Evolutionary conservation across 2,113 vertebrate species (phyloP).

Genomic region (Bubo scandiacus): DNA sequence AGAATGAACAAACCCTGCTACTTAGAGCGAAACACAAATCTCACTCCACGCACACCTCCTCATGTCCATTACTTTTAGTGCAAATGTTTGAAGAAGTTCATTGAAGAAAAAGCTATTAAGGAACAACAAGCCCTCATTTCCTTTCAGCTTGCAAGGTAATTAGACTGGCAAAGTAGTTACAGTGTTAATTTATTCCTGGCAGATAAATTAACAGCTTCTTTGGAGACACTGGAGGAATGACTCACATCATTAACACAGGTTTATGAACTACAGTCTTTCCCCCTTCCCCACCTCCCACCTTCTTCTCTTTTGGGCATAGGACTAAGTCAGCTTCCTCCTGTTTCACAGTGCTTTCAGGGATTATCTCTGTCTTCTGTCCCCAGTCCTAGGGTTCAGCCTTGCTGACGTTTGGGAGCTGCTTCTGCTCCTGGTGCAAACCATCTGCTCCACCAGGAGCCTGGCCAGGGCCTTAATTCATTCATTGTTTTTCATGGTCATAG

Average conservation of each 20-base stretch:
- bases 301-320: neutral
- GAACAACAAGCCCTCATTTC: constrained; percentile 41
- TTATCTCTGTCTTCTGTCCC: neutral
- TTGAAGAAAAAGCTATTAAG: constrained; percentile 33
- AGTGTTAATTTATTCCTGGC: constrained; percentile 57
- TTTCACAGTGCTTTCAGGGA: neutral
- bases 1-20: neutral
- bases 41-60: neutral
- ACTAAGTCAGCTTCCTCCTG: neutral
- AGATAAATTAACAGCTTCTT: constrained; percentile 37
- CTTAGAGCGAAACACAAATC: neutral
- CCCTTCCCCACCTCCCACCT: neutral
- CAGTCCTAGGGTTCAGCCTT: neutral
- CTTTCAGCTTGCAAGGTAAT: constrained; percentile 34
- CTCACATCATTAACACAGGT: constrained; percentile 14
- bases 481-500: neutral
- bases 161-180: constrained; percentile 30
- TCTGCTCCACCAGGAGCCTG: neutral
- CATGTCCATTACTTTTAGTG: constrained; percentile 16
- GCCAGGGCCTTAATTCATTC: neutral
- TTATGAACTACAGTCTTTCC: neutral
- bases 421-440: neutral
- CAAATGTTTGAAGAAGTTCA: neutral
- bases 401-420: accelerated
- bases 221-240: constrained; percentile 40